Conservation (phyloP, 2,113 vertebrate genomes). For the Equus quagga region DNA sequence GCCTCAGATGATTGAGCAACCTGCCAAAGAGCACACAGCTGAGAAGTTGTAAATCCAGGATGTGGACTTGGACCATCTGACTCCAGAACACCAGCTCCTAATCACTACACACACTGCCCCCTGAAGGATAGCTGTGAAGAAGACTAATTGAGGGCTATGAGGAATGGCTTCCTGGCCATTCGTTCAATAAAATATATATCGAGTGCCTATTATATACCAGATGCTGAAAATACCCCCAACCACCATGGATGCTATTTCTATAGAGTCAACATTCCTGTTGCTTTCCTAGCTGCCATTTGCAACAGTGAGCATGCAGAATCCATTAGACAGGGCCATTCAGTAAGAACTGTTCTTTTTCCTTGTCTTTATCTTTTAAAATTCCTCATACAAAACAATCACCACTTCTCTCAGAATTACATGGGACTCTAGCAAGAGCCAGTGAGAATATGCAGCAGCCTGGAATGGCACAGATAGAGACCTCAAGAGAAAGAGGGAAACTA, state of each 20-base stretch:
- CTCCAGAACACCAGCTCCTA: background rate
- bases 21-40: background rate
- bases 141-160: background rate
- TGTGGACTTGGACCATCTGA: background rate
- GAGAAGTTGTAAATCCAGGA: background rate
- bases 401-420: background rate
- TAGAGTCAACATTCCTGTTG: accelerated
- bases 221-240: background rate
- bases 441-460: background rate
- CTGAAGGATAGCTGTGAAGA: background rate
- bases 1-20: background rate
- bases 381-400: background rate
- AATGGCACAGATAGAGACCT: background rate
- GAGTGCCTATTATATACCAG: background rate
- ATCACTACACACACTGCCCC: background rate
- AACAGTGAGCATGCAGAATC: background rate
- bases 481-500: background rate
- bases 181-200: background rate
- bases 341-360: background rate
- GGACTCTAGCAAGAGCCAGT: background rate
- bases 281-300: background rate
- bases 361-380: background rate
- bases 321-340: background rate
- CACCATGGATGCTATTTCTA: too few species aligned
- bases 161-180: background rate